Evolutionary conservation across 2,888 invertebrate species (phyloP), one percentile per base, ranked within the genome.

Genomic region (Trachelus stipa): DNA sequence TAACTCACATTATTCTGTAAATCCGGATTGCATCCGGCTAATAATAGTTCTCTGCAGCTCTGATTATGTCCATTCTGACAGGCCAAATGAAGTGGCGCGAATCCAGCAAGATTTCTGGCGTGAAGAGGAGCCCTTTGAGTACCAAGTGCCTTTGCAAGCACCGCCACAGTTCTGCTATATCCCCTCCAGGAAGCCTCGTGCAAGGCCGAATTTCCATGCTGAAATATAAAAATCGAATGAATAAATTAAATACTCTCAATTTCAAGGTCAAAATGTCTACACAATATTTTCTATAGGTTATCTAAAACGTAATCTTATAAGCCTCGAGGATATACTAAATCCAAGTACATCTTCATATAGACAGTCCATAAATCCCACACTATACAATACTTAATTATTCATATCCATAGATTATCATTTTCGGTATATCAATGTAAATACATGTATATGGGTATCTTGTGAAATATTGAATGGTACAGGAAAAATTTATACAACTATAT

Each of bases 31-130:
- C 97, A 97, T 0, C 97, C 97, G 1, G 97, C 96, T 85, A 98
- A 94, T 73, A 99, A 93, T 15, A 99, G 92, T 89, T 98, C 97
- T 77, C 98, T 92, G 87, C 97, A 97, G 84, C 97, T 96, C 93
- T 98, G 98, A 92, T 98, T 99, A 93, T 98, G 98, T 0, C 98
- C 98, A 92, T 98, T 98, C 93, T 99, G 98, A 87, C 98, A 97
- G 80, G 98, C 96, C 84, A 99, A 94, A 93, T 99, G 99, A 73
- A 99, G 94, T n/a, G 98, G 95, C 30, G 97, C 96, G 92, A 98
- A 98, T 11, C 98, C 98, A 75, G 97, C 97, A 85, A 96, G 94
- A 92, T 97, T 97, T 88, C 95, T 93, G 79, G 94, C 93, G 82
- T 94, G 93, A 80, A 95, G 90, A 79, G 94, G 92, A 31, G 95